Conservation (phyloP, 1,140 invertebrate species). For the Euura saliciscinereae region DNA sequence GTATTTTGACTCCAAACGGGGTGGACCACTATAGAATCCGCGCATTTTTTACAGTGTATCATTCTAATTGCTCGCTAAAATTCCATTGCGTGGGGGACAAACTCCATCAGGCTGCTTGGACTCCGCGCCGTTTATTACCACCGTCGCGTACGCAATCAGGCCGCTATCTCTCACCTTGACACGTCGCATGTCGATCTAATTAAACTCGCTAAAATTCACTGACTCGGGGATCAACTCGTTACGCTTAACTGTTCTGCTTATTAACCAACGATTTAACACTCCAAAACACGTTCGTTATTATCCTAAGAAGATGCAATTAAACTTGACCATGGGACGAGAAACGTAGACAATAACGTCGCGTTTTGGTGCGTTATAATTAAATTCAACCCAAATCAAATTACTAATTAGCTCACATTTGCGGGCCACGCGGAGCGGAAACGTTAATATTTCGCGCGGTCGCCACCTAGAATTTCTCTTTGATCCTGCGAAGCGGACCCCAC, state of each 20-base stretch:
- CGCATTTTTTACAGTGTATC: too few relatives aligned
- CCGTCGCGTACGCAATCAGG: neutral
- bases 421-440: neutral
- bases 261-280: too few relatives aligned
- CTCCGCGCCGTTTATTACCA: neutral
- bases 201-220: neutral
- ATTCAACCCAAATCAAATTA: constrained; percentile 2
- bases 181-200: neutral
- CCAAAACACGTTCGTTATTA: too few relatives aligned
- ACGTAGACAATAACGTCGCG: neutral
- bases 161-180: neutral
- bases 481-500: neutral
- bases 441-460: neutral
- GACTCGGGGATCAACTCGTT: too few relatives aligned
- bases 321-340: neutral
- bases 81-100: constrained; percentile 28
- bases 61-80: constrained; percentile 45
- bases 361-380: constrained; percentile 7
- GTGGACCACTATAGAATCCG: too few relatives aligned
- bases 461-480: neutral
- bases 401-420: neutral
- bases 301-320: too few relatives aligned
- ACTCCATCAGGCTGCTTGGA: constrained; percentile 1
- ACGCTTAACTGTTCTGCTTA: too few relatives aligned
- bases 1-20: too few relatives aligned